Conservation (phyloP, 2,888 invertebrate species). For the Hetaerina titia region DNA sequence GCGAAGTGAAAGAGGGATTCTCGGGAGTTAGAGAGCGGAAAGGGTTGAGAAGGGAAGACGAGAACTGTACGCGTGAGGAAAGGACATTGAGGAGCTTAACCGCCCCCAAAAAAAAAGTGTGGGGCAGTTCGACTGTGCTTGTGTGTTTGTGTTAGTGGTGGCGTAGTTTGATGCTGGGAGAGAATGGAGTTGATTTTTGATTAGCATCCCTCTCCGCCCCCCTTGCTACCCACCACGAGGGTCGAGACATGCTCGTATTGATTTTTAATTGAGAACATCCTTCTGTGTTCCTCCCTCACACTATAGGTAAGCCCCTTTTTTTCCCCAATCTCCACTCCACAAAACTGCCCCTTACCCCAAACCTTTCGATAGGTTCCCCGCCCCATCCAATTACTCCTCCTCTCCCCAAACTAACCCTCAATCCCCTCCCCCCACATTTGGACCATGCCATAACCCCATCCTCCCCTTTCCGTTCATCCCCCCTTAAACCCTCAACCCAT, state of each 20-base stretch:
- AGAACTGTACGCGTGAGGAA: not conserved
- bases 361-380: not conserved
- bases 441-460: not conserved
- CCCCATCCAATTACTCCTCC: not conserved
- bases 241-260: slow-evolving; percentile 60
- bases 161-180: slow-evolving; percentile 19
- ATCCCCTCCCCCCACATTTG: not conserved
- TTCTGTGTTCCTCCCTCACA: not conserved
- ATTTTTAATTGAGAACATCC: slow-evolving; percentile 63
- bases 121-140: too few species aligned
- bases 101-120: not conserved
- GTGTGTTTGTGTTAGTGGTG: not conserved
- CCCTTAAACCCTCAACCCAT: not conserved
- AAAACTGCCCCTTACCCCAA: not conserved
- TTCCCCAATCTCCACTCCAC: not conserved
- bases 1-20: not conserved
- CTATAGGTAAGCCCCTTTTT: slow-evolving; percentile 12
- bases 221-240: not conserved
- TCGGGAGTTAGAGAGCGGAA: not conserved
- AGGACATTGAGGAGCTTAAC: slow-evolving; percentile 20
- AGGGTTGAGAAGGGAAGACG: not conserved
- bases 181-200: slow-evolving; percentile 66
- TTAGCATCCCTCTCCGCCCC: slow-evolving; percentile 25
- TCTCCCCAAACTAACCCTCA: slow-evolving; percentile 6
- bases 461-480: not conserved